These are phyloP conservation scores for Isichthys henryi DNA, from an alignment of 2,113 vertebrate genomes.

Conservation along the genomic window DNA sequence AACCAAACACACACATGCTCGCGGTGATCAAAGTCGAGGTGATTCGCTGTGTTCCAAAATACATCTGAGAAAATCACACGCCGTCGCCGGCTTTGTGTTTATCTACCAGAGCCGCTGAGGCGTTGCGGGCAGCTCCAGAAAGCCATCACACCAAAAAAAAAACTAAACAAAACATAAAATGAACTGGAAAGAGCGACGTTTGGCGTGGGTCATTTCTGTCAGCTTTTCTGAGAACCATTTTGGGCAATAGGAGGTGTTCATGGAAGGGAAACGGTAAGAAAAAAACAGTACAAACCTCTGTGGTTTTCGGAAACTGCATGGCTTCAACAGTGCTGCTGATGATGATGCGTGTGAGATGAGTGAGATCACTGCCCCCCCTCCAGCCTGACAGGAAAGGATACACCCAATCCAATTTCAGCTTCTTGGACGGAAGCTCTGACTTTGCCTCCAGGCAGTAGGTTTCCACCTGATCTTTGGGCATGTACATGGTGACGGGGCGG, in stretches of 20 bases:
- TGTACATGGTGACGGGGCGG: conserved; percentile 94
- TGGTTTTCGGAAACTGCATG: not conserved
- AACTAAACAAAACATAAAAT: not conserved
- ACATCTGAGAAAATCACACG: not conserved
- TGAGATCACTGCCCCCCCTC: not conserved
- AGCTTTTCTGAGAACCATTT: not conserved
- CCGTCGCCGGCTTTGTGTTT: not conserved
- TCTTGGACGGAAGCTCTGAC: conserved; percentile 79
- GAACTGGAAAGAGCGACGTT: not conserved
- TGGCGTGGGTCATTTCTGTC: not conserved
- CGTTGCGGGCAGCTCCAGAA: not conserved
- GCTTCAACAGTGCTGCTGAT: not conserved
- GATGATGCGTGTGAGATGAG: not conserved
- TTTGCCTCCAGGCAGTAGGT: conserved; percentile 85
- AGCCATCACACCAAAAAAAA: not conserved
- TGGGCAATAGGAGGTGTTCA: not conserved
- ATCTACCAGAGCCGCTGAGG: not conserved
- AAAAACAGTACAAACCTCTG: not conserved
- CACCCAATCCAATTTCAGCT: conserved; percentile 97
- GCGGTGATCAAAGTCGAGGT: not conserved
- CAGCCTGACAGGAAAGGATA: conserved; percentile 73
- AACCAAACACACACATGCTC: not conserved
- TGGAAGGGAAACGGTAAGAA: not conserved
- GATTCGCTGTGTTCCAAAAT: not conserved
- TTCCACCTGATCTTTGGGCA: conserved; percentile 93